A percentile compares a stretch with the other conserved stretches of the same genome.
phyloP scores from a whole-genome alignment of 2,888 invertebrate genomes.

The Lasioglossum leucozonium region DNA sequence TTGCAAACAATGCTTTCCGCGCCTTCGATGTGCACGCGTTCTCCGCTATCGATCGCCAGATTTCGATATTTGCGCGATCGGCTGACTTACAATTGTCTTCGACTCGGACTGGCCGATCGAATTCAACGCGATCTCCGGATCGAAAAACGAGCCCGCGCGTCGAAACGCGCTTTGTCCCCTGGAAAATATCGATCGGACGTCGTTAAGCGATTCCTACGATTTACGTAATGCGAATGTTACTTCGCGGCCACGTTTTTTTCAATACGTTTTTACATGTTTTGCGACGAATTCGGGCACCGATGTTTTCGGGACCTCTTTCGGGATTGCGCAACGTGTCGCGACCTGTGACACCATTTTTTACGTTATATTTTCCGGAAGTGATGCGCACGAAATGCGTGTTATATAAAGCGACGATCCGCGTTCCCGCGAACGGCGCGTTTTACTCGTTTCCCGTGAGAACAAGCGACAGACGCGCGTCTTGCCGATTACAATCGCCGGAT shows the following conservation, averaged over 20 bases:
- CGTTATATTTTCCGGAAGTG: slow-evolving; percentile 22
- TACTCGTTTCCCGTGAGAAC: slow-evolving; percentile 48
- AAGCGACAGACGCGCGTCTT: slow-evolving; percentile 40
- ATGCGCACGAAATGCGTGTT: slow-evolving; percentile 21
- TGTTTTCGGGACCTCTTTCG: too few relatives aligned
- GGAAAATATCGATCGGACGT: neutral
- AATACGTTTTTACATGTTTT: neutral
- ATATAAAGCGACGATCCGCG: neutral
- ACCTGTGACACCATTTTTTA: neutral
- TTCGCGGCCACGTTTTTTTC: neutral
- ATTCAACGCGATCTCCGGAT: neutral
- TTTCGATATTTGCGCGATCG: neutral
- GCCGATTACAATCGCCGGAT: slow-evolving; percentile 80
- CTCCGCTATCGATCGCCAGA: neutral
- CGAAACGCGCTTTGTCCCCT: neutral
- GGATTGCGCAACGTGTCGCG: neutral
- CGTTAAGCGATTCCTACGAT: neutral
- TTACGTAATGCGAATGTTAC: neutral
- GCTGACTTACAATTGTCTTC: too few relatives aligned
- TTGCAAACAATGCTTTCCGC: slow-evolving; percentile 54
- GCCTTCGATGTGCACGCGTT: neutral
- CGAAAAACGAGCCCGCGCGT: too few relatives aligned
- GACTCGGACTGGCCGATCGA: neutral
- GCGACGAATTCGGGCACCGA: neutral
- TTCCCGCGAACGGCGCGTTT: slow-evolving; percentile 6